Evolutionary conservation across 2,888 invertebrate genomes (phyloP).

Genomic region (Heliconius ismenius): DNA sequence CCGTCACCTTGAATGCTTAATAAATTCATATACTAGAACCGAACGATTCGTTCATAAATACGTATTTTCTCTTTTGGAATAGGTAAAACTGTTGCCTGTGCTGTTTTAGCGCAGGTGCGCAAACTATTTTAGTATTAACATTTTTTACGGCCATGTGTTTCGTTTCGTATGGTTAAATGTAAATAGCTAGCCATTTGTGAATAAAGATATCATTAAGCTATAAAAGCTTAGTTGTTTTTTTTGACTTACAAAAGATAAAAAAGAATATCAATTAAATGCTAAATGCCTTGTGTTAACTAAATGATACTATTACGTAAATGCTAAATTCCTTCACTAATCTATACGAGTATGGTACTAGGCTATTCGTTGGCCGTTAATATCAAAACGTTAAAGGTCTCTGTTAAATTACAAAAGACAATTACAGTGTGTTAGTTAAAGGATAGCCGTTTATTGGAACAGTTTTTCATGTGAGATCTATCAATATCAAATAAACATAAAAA

Average conservation of each 20-base stretch:
- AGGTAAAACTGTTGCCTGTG: constrained; percentile 25
- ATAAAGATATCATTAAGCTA: not conserved
- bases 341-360: no score
- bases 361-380: no score
- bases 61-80: constrained; percentile 35
- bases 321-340: not conserved
- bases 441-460: no score
- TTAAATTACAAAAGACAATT: no score
- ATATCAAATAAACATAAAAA: no score
- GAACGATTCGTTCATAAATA: constrained; percentile 51
- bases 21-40: constrained; percentile 71
- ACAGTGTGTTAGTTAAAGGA: no score
- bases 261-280: not conserved
- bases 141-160: not conserved
- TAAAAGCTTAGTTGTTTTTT: not conserved
- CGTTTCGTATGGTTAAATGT: not conserved
- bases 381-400: no score
- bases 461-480: no score
- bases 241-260: not conserved
- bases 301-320: not conserved
- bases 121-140: not conserved
- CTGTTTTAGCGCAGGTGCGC: constrained; percentile 36
- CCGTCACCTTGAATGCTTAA: constrained; percentile 74
- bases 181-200: not conserved
- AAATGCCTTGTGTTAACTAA: not conserved